Conservation (phyloP, 2,888 invertebrate genomes). For the Elmis aenea region DNA sequence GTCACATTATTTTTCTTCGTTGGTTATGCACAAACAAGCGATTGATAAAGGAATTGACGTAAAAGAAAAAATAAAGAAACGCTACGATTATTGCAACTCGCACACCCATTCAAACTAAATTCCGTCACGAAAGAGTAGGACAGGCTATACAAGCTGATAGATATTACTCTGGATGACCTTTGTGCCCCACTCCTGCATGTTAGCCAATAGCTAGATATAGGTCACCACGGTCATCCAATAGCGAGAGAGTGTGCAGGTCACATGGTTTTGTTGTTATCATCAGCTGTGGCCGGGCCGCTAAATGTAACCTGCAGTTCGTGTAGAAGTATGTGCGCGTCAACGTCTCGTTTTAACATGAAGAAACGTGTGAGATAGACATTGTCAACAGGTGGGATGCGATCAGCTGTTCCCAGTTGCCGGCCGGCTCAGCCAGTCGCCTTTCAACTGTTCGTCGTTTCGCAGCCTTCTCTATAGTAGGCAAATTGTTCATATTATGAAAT, state of each 20-base stretch:
- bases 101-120: conserved; percentile 16
- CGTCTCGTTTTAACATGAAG: conserved; percentile 3
- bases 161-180: no score
- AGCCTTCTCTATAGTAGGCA: conserved; percentile 28
- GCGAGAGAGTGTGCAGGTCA: conserved; percentile 45
- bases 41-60: conserved; percentile 12
- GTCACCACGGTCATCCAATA: conserved; percentile 51
- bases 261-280: conserved; percentile 67
- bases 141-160: no score
- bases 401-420: conserved; percentile 45
- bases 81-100: conserved; percentile 6
- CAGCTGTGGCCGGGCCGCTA: conserved; percentile 54
- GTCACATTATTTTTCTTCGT: no score
- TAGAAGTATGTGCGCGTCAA: conserved; percentile 4
- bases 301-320: conserved; percentile 16
- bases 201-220: conserved; percentile 54
- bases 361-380: conserved; percentile 26
- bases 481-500: conserved; percentile 26
- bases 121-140: no score
- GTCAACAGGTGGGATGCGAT: conserved; percentile 29
- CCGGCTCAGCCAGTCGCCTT: conserved; percentile 39
- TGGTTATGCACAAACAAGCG: no score
- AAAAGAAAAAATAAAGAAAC: conserved; percentile 11
- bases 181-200: conserved; percentile 35
- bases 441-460: conserved; percentile 37